phyloP scores from a whole-genome alignment of 2,888 invertebrate species.

The Pemphredon lugubris region DNA sequence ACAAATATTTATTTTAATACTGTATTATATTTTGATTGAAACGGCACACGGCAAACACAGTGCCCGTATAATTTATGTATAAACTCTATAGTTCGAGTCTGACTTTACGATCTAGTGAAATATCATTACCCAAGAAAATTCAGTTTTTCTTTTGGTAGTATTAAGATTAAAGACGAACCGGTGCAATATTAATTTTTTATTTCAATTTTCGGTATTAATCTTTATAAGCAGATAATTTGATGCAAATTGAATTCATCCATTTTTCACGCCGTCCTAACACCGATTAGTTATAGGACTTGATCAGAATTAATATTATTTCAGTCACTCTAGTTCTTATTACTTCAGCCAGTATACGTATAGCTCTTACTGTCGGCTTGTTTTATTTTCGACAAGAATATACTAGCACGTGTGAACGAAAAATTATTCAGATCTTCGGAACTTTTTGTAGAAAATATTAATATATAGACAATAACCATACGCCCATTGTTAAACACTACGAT shows the following conservation, averaged over 20 bases:
- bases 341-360: neutral
- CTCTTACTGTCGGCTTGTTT: neutral
- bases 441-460: slow-evolving; percentile 41
- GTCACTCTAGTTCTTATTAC: neutral
- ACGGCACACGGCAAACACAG: slow-evolving; percentile 25
- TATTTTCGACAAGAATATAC: too few species aligned
- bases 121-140: slow-evolving; percentile 35
- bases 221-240: too few species aligned
- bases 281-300: slow-evolving; percentile 42
- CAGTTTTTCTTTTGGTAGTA: slow-evolving; percentile 32
- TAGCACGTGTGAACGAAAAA: slow-evolving; percentile 2
- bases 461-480: slow-evolving; percentile 70
- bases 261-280: slow-evolving; percentile 63
- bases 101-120: neutral
- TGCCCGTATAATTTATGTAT: slow-evolving; percentile 26
- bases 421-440: slow-evolving; percentile 17
- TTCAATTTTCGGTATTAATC: neutral
- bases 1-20: slow-evolving; percentile 59
- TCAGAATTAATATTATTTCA: slow-evolving; percentile 26
- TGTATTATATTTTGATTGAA: slow-evolving; percentile 17
- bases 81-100: slow-evolving; percentile 8
- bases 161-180: slow-evolving; percentile 1
- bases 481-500: slow-evolving; percentile 46
- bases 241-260: slow-evolving; percentile 40
- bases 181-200: slow-evolving; percentile 27